A percentile compares a stretch with the other conserved stretches of the same genome.
Conservation (phyloP, 2,113 vertebrate species). For the Hipposideros armiger region DNA sequence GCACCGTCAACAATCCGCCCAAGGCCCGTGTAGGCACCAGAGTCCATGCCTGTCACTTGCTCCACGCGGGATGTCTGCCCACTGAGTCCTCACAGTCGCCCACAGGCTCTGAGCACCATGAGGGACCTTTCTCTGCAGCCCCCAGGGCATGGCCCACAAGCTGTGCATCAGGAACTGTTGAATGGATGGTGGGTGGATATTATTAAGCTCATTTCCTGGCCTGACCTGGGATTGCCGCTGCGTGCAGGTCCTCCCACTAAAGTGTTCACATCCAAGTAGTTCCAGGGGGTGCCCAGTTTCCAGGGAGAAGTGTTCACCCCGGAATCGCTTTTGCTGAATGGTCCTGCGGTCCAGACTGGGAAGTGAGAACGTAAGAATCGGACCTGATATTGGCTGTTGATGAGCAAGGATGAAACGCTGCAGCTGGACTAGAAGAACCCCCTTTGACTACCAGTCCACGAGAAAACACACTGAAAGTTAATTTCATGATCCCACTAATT, state of each 20-base stretch:
- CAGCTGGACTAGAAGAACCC: accelerated
- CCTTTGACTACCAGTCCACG: accelerated
- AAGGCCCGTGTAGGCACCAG: neutral
- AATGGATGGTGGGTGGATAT: neutral
- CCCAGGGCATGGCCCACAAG: neutral
- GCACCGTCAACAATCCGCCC: neutral
- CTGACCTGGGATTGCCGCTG: accelerated
- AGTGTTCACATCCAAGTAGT: neutral
- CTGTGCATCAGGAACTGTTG: neutral
- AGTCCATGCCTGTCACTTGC: neutral
- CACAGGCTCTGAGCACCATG: accelerated
- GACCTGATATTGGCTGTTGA: accelerated
- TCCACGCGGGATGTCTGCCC: no score
- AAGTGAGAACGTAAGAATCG: accelerated
- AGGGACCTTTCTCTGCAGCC: neutral
- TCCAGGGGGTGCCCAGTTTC: accelerated
- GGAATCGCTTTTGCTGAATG: neutral
- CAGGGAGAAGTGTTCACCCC: neutral
- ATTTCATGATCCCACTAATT: accelerated
- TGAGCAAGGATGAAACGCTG: accelerated
- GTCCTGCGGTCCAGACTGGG: neutral
- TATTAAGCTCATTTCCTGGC: neutral
- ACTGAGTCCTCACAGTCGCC: accelerated
- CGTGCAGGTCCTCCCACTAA: neutral
- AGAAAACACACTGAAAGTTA: accelerated